A percentile compares a stretch with the other conserved stretches of the same genome.
Conservation (phyloP, 2,113 vertebrate genomes). For the Formicarius rufipectus region DNA sequence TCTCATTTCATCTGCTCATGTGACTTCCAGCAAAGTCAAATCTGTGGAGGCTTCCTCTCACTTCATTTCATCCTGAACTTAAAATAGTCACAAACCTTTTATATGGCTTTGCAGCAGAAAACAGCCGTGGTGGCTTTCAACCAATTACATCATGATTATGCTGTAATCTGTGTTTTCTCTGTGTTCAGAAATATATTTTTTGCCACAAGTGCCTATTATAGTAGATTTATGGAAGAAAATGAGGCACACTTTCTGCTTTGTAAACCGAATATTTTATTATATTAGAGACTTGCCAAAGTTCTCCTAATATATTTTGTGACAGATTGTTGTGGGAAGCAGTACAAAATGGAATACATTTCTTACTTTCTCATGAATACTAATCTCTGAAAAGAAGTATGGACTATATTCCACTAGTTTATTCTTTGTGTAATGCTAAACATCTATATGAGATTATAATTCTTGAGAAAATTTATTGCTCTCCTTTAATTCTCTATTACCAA, state of each 20-base stretch:
- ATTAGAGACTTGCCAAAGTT: conserved; percentile 31
- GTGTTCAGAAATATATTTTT: conserved; percentile 26
- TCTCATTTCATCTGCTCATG: conserved; percentile 57
- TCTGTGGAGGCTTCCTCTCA: conserved; percentile 62
- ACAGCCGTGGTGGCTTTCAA: conserved; percentile 41
- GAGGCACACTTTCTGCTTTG: conserved; percentile 20
- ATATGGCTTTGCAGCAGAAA: conserved; percentile 28
- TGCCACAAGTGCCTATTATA: conserved; percentile 28
- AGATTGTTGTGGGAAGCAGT: conserved; percentile 23
- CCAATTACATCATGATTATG: conserved; percentile 59
- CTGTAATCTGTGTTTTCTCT: conserved; percentile 45
- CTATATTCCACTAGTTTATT: background rate
- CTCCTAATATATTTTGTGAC: conserved; percentile 34
- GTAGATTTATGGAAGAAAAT: conserved; percentile 34
- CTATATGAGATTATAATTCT: background rate
- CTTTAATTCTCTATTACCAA: background rate
- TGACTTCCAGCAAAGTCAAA: conserved; percentile 67
- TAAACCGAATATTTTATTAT: conserved; percentile 50
- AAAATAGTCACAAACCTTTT: conserved; percentile 45
- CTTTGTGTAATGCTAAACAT: background rate
- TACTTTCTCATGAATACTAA: conserved; percentile 30
- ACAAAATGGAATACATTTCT: conserved; percentile 4
- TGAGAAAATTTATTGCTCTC: background rate
- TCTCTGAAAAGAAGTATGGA: background rate
- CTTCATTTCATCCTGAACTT: conserved; percentile 47